Conservation (phyloP, 1,140 invertebrate genomes). For the Pteromalus puparum region DNA sequence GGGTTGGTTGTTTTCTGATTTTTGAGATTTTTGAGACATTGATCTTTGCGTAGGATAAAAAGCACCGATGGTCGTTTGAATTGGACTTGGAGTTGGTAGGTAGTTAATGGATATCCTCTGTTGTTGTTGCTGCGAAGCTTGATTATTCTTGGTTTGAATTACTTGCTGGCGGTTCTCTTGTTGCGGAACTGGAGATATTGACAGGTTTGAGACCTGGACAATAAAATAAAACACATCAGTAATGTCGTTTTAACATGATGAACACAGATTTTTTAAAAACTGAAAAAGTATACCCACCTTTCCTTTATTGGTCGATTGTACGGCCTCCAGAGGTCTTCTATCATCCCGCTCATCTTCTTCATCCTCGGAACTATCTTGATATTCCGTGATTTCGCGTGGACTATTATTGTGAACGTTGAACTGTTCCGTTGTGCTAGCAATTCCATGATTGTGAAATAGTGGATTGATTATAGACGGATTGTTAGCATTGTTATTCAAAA, state of each 20-base stretch:
- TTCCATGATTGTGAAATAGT: conserved; percentile 69
- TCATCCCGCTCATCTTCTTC: conserved; percentile 54
- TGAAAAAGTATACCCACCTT: conserved; percentile 58
- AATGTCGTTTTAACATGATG: not conserved
- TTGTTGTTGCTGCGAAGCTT: conserved; percentile 54
- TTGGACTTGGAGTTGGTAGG: conserved; percentile 61
- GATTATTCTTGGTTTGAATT: conserved; percentile 57
- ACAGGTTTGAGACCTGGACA: conserved; percentile 68
- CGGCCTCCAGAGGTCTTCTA: conserved; percentile 64
- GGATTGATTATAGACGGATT: conserved; percentile 68
- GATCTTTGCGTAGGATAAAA: conserved; percentile 65
- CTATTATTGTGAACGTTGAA: conserved; percentile 68
- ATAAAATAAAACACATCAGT: not conserved
- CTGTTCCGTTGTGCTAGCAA: conserved; percentile 68
- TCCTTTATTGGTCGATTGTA: conserved; percentile 70
- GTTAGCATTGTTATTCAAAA: conserved; percentile 67
- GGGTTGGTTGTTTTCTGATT: conserved; percentile 53
- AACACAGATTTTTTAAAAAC: not conserved
- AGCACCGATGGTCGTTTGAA: conserved; percentile 61
- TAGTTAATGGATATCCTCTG: conserved; percentile 64
- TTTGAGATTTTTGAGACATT: conserved; percentile 59
- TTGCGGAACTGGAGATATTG: conserved; percentile 68
- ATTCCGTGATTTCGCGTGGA: conserved; percentile 67
- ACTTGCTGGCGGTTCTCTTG: conserved; percentile 56
- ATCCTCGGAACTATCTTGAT: conserved; percentile 59